Conservation (phyloP, 2,113 vertebrate species). For the Spheniscus mendiculus region DNA sequence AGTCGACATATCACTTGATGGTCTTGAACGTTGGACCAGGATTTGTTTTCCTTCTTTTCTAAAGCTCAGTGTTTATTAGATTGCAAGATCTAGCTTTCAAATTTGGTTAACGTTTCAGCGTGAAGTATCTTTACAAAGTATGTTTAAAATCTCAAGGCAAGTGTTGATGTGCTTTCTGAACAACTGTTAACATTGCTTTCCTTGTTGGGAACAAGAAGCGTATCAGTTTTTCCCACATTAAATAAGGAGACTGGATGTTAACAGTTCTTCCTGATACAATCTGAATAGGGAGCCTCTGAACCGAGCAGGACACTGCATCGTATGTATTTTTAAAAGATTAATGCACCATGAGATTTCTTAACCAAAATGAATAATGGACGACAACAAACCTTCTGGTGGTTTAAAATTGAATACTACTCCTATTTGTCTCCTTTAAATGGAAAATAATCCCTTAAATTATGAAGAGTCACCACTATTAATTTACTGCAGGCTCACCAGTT, state of each 20-base stretch:
- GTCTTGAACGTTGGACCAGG: background rate
- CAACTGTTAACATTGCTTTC: background rate
- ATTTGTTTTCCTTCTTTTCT: background rate
- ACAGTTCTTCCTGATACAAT: background rate
- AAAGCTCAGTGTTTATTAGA: background rate
- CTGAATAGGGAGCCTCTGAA: background rate
- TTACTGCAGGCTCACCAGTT: background rate
- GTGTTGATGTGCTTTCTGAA: background rate
- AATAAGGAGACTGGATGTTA: background rate
- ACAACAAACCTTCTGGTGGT: background rate
- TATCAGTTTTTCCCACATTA: background rate
- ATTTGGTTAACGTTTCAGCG: background rate
- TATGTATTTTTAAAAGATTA: background rate
- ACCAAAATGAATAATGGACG: background rate
- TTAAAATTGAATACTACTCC: background rate
- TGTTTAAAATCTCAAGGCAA: background rate
- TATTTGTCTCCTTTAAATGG: background rate
- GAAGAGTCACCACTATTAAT: background rate
- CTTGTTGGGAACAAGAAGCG: background rate
- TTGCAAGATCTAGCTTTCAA: background rate
- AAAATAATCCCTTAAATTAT: background rate
- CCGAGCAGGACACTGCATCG: background rate
- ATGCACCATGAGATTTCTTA: background rate
- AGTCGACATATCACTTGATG: background rate
- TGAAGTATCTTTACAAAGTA: background rate